Conservation (phyloP, 2,888 invertebrate species). For the Melipona beecheii region DNA sequence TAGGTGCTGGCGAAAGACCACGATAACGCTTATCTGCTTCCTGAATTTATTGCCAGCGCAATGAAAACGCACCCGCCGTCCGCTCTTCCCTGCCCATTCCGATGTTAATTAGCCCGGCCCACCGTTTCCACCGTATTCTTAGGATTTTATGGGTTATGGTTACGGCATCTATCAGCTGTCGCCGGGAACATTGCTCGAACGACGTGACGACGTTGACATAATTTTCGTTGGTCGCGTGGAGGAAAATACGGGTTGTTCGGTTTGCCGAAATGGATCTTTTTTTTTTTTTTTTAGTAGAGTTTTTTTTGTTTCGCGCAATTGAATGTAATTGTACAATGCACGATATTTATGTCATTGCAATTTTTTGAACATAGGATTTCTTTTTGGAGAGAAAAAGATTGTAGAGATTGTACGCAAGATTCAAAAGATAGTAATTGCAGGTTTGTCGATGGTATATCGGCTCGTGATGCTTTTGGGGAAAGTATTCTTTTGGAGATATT, state of each 20-base stretch:
- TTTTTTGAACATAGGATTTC: too few relatives aligned
- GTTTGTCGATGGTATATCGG: too few relatives aligned
- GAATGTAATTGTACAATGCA: too few relatives aligned
- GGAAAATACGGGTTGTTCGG: background rate
- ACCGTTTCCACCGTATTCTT: conserved; percentile 69
- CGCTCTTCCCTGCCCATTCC: conserved; percentile 79
- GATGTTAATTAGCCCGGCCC: conserved; percentile 80
- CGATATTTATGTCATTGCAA: too few relatives aligned
- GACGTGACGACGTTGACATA: conserved; percentile 81
- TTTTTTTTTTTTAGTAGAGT: background rate
- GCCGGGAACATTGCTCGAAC: conserved; percentile 74
- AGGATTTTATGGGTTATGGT: conserved; percentile 72
- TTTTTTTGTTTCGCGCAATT: too few relatives aligned
- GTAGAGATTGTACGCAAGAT: too few relatives aligned
- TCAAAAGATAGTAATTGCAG: too few relatives aligned
- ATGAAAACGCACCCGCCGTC: conserved; percentile 78
- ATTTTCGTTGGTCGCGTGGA: conserved; percentile 66
- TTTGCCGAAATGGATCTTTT: background rate
- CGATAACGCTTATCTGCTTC: conserved; percentile 81
- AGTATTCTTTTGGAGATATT: background rate
- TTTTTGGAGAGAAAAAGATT: too few relatives aligned
- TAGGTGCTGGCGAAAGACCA: conserved; percentile 78
- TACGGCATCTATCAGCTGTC: conserved; percentile 72
- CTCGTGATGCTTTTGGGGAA: too few relatives aligned
- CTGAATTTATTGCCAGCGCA: conserved; percentile 80